phyloP scores from a whole-genome alignment of 2,797 vertebrate genomes.

The Pangasius djambal region DNA sequence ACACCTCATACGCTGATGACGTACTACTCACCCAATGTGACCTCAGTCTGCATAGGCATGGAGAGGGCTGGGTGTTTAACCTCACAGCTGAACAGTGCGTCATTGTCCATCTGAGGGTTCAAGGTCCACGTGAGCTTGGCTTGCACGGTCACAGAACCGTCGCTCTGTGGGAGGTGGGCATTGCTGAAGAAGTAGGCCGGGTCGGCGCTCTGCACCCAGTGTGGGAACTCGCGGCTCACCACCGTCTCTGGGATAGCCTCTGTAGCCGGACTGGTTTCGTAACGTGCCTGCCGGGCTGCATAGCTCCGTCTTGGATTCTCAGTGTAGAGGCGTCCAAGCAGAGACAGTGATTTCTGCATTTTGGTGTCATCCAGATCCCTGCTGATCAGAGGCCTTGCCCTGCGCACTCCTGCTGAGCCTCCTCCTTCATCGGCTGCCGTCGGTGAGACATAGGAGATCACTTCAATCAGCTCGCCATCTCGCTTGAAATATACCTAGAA shows the following conservation, averaged over 20 bases:
- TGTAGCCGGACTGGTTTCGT: slow-evolving; percentile 79
- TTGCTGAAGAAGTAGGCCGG: slow-evolving; percentile 93
- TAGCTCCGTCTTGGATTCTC: slow-evolving; percentile 71
- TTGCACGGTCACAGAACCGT: slow-evolving; percentile 92
- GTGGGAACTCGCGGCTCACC: slow-evolving; percentile 94
- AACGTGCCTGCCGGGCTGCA: slow-evolving; percentile 73
- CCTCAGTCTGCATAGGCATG: slow-evolving; percentile 98
- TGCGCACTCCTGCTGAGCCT: slow-evolving; percentile 74
- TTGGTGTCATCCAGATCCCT: slow-evolving; percentile 95
- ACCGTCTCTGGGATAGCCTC: slow-evolving; percentile 93
- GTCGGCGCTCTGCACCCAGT: slow-evolving; percentile 91
- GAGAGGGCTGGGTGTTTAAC: slow-evolving; percentile 95
- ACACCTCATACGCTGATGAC: background rate
- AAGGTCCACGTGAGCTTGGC: slow-evolving; percentile 97
- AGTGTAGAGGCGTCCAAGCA: slow-evolving; percentile 80
- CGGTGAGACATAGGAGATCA: slow-evolving; percentile 83
- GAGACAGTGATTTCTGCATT: slow-evolving; percentile 86
- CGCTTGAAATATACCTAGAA: slow-evolving; percentile 95
- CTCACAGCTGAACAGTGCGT: slow-evolving; percentile 97
- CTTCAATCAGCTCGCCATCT: slow-evolving; percentile 91
- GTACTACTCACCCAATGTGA: slow-evolving; percentile 86
- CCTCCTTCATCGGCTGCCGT: slow-evolving; percentile 69
- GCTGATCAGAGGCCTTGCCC: slow-evolving; percentile 83
- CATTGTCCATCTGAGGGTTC: slow-evolving; percentile 96
- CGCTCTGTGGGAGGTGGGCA: slow-evolving; percentile 86